Percentiles rank a stretch among this genome's conserved stretches.
phyloP scores from a whole-genome alignment of 2,797 vertebrate genomes.

The Trachops cirrhosus region DNA sequence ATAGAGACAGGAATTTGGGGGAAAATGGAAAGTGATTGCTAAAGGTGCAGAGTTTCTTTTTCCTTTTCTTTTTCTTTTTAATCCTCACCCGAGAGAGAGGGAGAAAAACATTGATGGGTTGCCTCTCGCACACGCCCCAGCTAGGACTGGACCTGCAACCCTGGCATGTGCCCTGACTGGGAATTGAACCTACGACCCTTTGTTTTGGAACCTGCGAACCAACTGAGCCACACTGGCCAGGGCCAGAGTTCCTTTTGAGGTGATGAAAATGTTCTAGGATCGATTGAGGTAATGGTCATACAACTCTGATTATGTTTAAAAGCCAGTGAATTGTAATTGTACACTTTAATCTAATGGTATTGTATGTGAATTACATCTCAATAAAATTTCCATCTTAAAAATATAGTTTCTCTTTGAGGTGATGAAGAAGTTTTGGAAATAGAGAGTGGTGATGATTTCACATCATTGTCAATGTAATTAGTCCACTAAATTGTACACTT shows the following conservation, averaged over 20 bases:
- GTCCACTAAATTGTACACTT: neutral
- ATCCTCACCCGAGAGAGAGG: neutral
- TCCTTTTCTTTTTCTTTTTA: neutral
- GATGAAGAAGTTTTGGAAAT: constrained; percentile 12
- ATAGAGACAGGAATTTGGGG: neutral
- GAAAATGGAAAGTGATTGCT: neutral
- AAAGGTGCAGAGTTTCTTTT: neutral
- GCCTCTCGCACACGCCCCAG: neutral
- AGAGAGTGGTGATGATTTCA: neutral
- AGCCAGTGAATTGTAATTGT: neutral
- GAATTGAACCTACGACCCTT: neutral
- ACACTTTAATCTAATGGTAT: neutral
- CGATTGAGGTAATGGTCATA: neutral
- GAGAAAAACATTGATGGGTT: neutral
- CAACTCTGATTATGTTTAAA: neutral
- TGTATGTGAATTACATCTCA: neutral
- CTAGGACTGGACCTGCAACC: neutral
- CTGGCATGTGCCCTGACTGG: neutral
- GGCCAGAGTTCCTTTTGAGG: neutral
- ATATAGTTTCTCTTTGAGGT: neutral
- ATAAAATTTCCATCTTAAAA: constrained; percentile 8
- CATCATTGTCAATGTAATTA: neutral
- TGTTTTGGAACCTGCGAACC: neutral
- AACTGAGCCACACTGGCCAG: neutral
- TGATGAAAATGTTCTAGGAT: neutral